Base-by-base conservation (phyloP, 2,888 invertebrate species). In the Melanostoma mellinum region DNA sequence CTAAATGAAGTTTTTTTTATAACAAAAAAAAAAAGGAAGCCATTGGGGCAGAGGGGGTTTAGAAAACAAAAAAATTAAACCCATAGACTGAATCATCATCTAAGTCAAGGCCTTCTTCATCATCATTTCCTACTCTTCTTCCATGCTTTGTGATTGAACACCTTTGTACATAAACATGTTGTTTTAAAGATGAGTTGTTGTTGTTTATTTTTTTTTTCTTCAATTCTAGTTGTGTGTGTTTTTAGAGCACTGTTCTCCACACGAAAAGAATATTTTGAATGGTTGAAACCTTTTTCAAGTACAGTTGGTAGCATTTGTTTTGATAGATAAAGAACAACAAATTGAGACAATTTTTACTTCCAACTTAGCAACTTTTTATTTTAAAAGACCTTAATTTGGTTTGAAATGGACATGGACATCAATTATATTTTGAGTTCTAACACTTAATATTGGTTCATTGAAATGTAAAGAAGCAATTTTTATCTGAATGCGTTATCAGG, bases 51-150 rank as follows among this genome's bases (percentile, higher is more conserved):
- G 30, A 72, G n/a, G n/a, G n/a, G 9, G 20, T 20, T 20, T 20
- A 20, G 1, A 20, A 20, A 20, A 46, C 35, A 30, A 53, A 35
- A 35, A 36, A 68, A 55, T 56, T n/a, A 56, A 38, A 53, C 58
- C 32, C 46, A 56, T 46, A 56, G 5, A 55, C 38, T 73, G 63
- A 73, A 73, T 61, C 50, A 76, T 33, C 48, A 69, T 69, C 32
- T 69, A 50, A 77, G 71, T 77, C 71, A 71, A 77, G 76, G 63
- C 42, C 56, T 63, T 40, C n/a, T 1, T 50, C 42, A 10, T 55
- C n/a, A 68, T 53, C 52, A 68, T 3, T 9, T 67, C 3, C 38
- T 10, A n/a, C 8, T 52, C 52, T 36, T 35, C 30, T 48, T 48
- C 10, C 52, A 38, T 20, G 1, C 32, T 63, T 32, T 63, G 3